Evolutionary conservation across 2,113 vertebrate genomes (phyloP).

Genomic region (human): GRCh38 chr2:25332501-25333000

Average conservation of each 20-base stretch:
- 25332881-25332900: slow-evolving; percentile 50
- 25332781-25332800: neutral
- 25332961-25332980: neutral
- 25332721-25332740: neutral
- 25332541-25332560: neutral
- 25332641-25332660: neutral
- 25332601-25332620: neutral
- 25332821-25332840: slow-evolving; percentile 44
- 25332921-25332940: neutral
- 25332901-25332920: slow-evolving; percentile 22
- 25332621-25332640: neutral
- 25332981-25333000: neutral
- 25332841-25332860: slow-evolving; percentile 38
- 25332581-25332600: neutral
- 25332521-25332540: neutral
- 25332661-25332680: neutral
- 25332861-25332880: neutral
- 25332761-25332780: slow-evolving; percentile 13
- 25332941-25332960: neutral
- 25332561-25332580: neutral
- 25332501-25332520: neutral
- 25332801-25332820: slow-evolving; percentile 18
- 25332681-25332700: neutral
- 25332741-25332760: slow-evolving; percentile 33
- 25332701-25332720: neutral